Percentiles rank a stretch among this genome's conserved stretches.
Conservation (phyloP, 2,113 vertebrate species). For the Kryptolebias marmoratus region DNA sequence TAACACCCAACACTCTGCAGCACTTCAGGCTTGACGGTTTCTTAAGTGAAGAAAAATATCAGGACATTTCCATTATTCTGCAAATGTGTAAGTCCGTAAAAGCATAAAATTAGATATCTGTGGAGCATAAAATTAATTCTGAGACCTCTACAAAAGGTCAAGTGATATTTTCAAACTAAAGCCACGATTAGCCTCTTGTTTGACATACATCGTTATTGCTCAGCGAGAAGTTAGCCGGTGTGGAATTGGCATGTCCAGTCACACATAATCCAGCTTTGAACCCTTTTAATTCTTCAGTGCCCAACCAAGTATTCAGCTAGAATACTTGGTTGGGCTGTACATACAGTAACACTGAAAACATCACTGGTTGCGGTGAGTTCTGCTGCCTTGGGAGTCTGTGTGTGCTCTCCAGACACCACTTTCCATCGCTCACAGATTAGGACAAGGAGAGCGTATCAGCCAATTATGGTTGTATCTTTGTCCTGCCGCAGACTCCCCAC, state of each 20-base stretch:
- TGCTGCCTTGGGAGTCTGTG: slow-evolving; percentile 41
- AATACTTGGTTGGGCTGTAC: slow-evolving; percentile 15
- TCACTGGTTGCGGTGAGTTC: slow-evolving; percentile 20
- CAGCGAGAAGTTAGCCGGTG: slow-evolving; percentile 70
- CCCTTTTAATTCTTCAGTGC: slow-evolving; percentile 71
- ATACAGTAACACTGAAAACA: slow-evolving; percentile 36
- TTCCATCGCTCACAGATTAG: slow-evolving; percentile 56
- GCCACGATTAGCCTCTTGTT: slow-evolving; percentile 74
- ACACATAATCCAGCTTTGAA: slow-evolving; percentile 76
- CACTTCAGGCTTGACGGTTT: slow-evolving; percentile 45
- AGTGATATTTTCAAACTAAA: slow-evolving; percentile 78
- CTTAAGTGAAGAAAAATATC: slow-evolving; percentile 60
- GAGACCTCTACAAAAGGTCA: slow-evolving; percentile 76
- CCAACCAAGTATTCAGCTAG: slow-evolving; percentile 60
- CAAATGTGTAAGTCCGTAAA: slow-evolving; percentile 73
- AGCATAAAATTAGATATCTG: slow-evolving; percentile 80
- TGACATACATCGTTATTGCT: slow-evolving; percentile 73
- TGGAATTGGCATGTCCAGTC: slow-evolving; percentile 75
- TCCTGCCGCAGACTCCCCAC: slow-evolving; percentile 58
- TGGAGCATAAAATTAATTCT: slow-evolving; percentile 79
- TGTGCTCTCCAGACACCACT: slow-evolving; percentile 33
- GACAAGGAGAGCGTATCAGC: slow-evolving; percentile 59
- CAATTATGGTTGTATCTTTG: slow-evolving; percentile 78
- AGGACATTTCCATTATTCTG: slow-evolving; percentile 71
- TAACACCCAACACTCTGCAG: slow-evolving; percentile 33